A percentile compares a stretch with the other conserved stretches of the same genome.
These are phyloP conservation scores for Byasa hedistus DNA, from an alignment of 2,888 invertebrate species.

Conservation along the genomic window DNA sequence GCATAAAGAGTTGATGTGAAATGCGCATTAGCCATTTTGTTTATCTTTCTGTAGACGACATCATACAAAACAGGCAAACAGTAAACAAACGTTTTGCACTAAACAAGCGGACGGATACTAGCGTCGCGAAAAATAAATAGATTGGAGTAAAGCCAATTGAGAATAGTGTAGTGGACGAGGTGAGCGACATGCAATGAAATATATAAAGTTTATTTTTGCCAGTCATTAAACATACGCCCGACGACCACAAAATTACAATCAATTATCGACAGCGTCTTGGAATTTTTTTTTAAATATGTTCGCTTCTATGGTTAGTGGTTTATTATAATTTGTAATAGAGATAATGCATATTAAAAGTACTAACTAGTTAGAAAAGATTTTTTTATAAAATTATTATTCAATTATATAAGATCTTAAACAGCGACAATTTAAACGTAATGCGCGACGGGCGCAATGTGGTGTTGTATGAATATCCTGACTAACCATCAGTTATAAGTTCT, in stretches of 20 bases:
- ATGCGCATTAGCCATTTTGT: constrained; percentile 10
- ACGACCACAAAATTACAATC: constrained; percentile 28
- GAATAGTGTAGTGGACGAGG: constrained; percentile 59
- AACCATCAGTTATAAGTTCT: no score
- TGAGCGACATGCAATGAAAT: constrained; percentile 66
- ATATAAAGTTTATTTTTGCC: constrained; percentile 62
- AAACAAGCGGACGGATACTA: constrained; percentile 28
- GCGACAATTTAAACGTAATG: no score
- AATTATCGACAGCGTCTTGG: constrained; percentile 19
- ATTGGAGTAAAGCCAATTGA: constrained; percentile 66
- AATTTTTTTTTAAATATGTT: neutral
- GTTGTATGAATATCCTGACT: no score
- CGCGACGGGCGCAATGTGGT: no score
- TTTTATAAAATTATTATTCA: no score
- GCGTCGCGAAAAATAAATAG: constrained; percentile 40
- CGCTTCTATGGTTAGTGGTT: neutral
- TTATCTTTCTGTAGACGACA: neutral
- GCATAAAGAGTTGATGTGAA: neutral
- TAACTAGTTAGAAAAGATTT: no score
- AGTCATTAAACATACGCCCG: constrained; percentile 49
- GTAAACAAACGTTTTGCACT: constrained; percentile 54
- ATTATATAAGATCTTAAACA: no score
- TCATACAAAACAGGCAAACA: constrained; percentile 13
- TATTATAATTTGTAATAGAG: neutral
- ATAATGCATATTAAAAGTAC: neutral